phyloP scores from a whole-genome alignment of 2,113 vertebrate species.

The Anolis sagrei region DNA sequence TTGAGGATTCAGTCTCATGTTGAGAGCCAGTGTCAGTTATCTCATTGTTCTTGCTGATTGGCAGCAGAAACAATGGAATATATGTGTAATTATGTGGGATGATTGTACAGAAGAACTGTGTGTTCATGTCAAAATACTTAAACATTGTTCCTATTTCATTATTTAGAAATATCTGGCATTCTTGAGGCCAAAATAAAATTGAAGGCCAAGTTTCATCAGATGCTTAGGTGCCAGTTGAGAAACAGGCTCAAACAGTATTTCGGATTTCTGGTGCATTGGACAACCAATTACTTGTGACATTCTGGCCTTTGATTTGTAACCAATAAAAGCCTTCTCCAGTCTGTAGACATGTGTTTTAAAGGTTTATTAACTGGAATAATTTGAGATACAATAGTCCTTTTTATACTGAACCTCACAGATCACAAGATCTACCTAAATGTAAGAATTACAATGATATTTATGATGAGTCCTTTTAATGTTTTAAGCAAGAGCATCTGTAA shows the following conservation, averaged over 20 bases:
- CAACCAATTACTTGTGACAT: neutral
- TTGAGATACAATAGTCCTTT: neutral
- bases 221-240: neutral
- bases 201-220: neutral
- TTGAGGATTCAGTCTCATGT: neutral
- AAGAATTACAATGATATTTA: neutral
- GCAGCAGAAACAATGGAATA: neutral
- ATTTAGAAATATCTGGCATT: no score
- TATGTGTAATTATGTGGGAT: no score
- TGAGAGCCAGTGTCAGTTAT: neutral
- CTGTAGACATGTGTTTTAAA: neutral
- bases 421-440: neutral
- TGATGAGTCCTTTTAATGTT: neutral
- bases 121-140: neutral
- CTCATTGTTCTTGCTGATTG: neutral
- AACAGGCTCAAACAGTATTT: neutral
- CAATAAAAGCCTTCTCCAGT: neutral
- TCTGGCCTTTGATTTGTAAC: neutral
- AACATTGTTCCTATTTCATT: no score
- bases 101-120: neutral
- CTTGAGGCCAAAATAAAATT: no score
- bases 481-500: neutral
- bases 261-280: neutral
- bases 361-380: neutral
- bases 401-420: neutral